Base-by-base conservation (phyloP, 2,888 invertebrate genomes). In the Eupithecia centaureata region DNA sequence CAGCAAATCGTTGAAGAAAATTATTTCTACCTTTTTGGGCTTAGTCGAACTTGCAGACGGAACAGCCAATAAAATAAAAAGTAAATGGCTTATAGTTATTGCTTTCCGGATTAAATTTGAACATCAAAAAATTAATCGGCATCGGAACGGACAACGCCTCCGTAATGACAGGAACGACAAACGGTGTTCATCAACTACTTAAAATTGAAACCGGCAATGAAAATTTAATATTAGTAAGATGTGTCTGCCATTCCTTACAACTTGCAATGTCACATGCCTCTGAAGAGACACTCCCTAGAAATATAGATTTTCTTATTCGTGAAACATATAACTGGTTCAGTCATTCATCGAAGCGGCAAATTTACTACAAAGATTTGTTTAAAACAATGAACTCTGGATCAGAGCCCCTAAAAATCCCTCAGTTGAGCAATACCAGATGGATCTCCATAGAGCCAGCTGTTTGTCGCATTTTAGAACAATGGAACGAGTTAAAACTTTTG, bases 161-260 rank as follows among this genome's bases (percentile, higher is more conserved):
- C n/a, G n/a, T n/a, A n/a, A n/a, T n/a, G n/a, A n/a, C n/a, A n/a
- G n/a, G n/a, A n/a, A n/a, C n/a, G n/a, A n/a, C n/a, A n/a, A n/a
- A n/a, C n/a, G n/a, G n/a, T n/a, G n/a, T n/a, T n/a, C n/a, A n/a
- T n/a, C n/a, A n/a, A n/a, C n/a, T n/a, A n/a, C n/a, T n/a, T n/a
- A n/a, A n/a, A n/a, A n/a, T n/a, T n/a, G n/a, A n/a, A n/a, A n/a
- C n/a, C n/a, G n/a, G 38, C 38, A 54, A 27, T 54, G 7, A 25
- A 27, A 27, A 27, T 25, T 27, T 54, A 12, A 27, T 54, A 27
- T 27, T 54, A 27, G 52, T 54, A 12, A 25, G 52, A 5, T 57
- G 56, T n/a, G 56, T 57, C 13, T 68, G 68, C 58, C 68, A 68
- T 30, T 68, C 65, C 3, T 28, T 68, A n/a, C 65, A 65, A 27